phyloP scores from a whole-genome alignment of 2,113 vertebrate genomes.

The Acrocephalus arundinaceus region DNA sequence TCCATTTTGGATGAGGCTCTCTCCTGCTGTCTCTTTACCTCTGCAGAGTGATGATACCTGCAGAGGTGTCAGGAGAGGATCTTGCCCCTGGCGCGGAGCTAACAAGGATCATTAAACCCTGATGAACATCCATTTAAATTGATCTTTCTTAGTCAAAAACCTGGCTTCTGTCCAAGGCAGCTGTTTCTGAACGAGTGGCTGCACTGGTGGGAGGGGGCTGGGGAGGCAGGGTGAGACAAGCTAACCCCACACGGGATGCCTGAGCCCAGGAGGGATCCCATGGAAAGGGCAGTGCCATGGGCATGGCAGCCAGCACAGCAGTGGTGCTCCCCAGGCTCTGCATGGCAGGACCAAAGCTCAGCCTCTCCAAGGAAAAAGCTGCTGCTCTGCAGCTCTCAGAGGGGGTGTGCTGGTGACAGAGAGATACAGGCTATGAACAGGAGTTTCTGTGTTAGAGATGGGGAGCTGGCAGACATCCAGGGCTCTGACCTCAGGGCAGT shows the following conservation, averaged over 20 bases:
- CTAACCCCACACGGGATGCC: not conserved
- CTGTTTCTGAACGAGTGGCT: rapidly evolving
- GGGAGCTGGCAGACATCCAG: not conserved
- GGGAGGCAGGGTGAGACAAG: not conserved
- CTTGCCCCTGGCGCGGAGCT: not conserved
- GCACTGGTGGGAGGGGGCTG: rapidly evolving
- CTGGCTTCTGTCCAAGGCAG: not conserved
- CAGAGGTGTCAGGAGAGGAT: slow-evolving; percentile 3
- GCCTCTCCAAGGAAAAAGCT: not conserved
- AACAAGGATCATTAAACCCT: slow-evolving; percentile 52
- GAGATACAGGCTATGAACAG: not conserved
- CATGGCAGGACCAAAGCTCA: not conserved
- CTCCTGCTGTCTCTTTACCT: not conserved
- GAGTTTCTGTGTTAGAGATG: not conserved
- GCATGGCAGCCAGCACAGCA: not conserved
- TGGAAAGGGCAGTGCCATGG: not conserved
- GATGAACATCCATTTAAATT: slow-evolving; percentile 46
- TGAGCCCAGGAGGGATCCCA: not conserved
- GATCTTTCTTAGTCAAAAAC: slow-evolving; percentile 6
- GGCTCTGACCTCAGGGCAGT: not conserved
- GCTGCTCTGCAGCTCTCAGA: not conserved
- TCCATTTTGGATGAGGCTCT: not conserved
- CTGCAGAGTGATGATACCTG: not conserved
- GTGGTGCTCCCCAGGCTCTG: not conserved
- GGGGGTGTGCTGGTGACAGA: not conserved